Evolutionary conservation across 92 coral and sea anemone genomes (phyloP).

Genomic region (Umimayanthus chanpuru): DNA sequence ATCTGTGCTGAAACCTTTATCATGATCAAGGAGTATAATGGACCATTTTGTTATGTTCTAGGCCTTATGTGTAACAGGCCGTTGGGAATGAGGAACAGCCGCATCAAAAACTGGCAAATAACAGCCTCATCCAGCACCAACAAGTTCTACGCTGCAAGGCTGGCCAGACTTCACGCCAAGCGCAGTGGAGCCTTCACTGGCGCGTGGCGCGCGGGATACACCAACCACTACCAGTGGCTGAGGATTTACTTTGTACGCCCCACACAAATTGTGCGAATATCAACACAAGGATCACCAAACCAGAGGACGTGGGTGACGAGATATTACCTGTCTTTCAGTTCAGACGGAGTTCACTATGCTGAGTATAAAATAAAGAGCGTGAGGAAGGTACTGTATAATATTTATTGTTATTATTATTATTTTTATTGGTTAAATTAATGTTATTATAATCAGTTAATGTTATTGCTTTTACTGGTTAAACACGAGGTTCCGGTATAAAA

Average conservation of each 20-base stretch:
- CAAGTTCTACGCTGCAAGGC: conserved; percentile 53
- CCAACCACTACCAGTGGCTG: conserved; percentile 77
- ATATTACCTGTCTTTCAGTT: conserved; percentile 52
- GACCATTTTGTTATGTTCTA: not conserved
- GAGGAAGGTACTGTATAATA: not conserved
- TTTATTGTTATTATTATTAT: too few species aligned
- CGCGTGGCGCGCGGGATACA: conserved; percentile 68
- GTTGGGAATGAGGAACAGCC: conserved; percentile 70
- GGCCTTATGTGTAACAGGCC: conserved; percentile 83
- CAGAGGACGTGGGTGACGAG: conserved; percentile 56
- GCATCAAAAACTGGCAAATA: conserved; percentile 62
- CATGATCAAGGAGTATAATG: not conserved
- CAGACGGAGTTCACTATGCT: conserved; percentile 58
- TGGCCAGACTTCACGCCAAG: conserved; percentile 62
- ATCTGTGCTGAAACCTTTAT: not conserved
- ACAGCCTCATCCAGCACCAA: conserved; percentile 76
- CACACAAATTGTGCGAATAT: conserved; percentile 52
- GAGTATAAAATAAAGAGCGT: conserved; percentile 53
- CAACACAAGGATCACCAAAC: conserved; percentile 57
- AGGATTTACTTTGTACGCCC: conserved; percentile 75
- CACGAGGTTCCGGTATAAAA: too few species aligned
- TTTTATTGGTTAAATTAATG: too few species aligned
- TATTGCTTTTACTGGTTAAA: too few species aligned
- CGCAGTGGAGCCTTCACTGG: conserved; percentile 57
- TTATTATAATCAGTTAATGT: too few species aligned